These are phyloP conservation scores for Ormyrus pomaceus DNA, from an alignment of 2,888 invertebrate genomes.

Conservation along the genomic window DNA sequence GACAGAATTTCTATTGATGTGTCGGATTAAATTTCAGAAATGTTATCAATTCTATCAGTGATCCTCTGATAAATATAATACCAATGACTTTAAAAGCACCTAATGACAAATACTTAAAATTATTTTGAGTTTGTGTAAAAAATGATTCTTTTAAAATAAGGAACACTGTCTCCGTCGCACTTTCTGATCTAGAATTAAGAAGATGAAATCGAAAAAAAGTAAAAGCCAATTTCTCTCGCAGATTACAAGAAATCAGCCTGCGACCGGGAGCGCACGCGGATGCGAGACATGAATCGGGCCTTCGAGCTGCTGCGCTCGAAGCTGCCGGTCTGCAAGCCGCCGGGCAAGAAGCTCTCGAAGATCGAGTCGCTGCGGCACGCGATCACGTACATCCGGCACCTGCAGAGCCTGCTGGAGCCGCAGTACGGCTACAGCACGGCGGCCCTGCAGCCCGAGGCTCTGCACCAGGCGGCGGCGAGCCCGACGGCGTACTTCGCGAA, in stretches of 20 bases:
- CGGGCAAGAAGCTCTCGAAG: constrained; percentile 90
- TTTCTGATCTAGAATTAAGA: background rate
- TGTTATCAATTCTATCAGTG: too few relatives aligned
- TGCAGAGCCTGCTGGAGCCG: constrained; percentile 80
- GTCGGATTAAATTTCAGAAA: too few relatives aligned
- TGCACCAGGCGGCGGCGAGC: constrained; percentile 55
- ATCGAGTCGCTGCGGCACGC: constrained; percentile 90
- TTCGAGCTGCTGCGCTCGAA: constrained; percentile 86
- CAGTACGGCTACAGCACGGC: constrained; percentile 64
- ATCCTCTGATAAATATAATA: too few relatives aligned
- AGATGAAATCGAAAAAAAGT: background rate
- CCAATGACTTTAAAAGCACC: too few relatives aligned
- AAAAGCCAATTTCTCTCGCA: constrained; percentile 67
- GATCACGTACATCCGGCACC: constrained; percentile 85
- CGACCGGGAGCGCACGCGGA: constrained; percentile 88
- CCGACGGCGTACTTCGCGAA: constrained; percentile 16
- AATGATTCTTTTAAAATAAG: too few relatives aligned
- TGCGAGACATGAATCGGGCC: constrained; percentile 91
- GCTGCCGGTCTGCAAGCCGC: constrained; percentile 86
- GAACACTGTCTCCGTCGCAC: too few relatives aligned
- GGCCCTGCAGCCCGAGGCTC: background rate
- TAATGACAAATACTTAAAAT: too few relatives aligned
- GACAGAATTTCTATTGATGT: too few relatives aligned
- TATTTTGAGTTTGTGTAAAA: too few relatives aligned
- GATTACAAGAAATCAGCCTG: constrained; percentile 91